Base-by-base conservation (phyloP, 1,140 invertebrate species). In the Aleiodes sp. region DNA sequence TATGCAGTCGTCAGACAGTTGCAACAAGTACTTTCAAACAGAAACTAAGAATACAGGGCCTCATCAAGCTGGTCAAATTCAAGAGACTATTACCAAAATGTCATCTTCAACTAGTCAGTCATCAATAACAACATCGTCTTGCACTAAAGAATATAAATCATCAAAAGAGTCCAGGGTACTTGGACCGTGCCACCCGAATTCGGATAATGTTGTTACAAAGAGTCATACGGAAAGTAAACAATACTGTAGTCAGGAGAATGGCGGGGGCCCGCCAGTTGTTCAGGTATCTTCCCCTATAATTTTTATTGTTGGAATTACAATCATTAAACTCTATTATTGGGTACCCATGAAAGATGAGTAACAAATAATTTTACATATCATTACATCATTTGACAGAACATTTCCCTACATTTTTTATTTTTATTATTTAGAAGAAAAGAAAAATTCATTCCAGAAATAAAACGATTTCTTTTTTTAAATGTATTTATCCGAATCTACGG, bases 1-100 rank as follows among this genome's bases (percentile, higher is more conserved):
- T 46, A 86, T 86, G 84, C 83, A 86, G 68, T 77, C 83, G 14
- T 78, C 82, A 28, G 85, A 77, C 72, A 84, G 79, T 78, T 84
- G 82, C 63, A 82, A 86, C 4, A 86, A 83, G 74, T 81, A 79
- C 75, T 84, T 84, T 76, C 73, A 76, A 41, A 76, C 75, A 61
- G 84, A 86, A 75, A 84, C 64, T 31, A 70, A 77, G 70, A 80
- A 71, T 31, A 63, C 46, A 60, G 43, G 74, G 56, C 72, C 76
- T 21, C 78, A 79, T 57, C 65, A 14, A 31, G 19, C 8, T 79
- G 81, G 9, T 80, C 67, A n/a, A n/a, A n/a, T n/a, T n/a, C n/a
- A 64, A 71, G 84, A 59, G n/a, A 19, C 76, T 35, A 29, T 82
- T 64, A 84, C 81, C 8, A 84, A 86, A 65, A 84, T 85, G 78